Base-by-base conservation (phyloP, 30 jellyfish, hydroid and myxozoan species). In the Sanderia malayensis region DNA sequence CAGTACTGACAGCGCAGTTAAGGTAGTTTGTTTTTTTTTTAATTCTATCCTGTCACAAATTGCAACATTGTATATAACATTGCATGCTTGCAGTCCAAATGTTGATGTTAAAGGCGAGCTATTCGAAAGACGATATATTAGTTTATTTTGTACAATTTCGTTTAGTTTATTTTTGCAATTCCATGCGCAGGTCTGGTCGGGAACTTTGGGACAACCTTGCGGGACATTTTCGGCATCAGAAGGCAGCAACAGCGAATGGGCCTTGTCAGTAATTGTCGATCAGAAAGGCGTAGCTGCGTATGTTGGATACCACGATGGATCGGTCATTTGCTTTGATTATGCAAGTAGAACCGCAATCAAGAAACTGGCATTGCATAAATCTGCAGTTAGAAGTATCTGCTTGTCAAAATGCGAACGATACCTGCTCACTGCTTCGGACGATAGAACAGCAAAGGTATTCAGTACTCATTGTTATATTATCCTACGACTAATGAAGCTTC, bases 301-400 rank as follows among this genome's bases (percentile, higher is more conserved):
- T 72, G 86, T 83, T 52, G 97, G 95, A 29, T 83, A 82, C 83
- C 65, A 89, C 58, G 46, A 53, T 53, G 97, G 97, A 9, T 57
- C 46, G 6, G 86, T 89, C 25, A 60, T 22, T 18, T 25, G 74
- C 27, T 81, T 34, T 57, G 61, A 45, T 23, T 61, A 80, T 59
- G 19, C 58, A 29, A 58, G 72, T 58, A 83, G 84, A 13, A 60
- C 32, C 2, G 72, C 26, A 9, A 11, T 13, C 44, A 23, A 31
- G 74, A 28, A 58, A 31, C 32, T 23, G 41, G 21, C 63, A 20
- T 28, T 71, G 28, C 97, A 89, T 76, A 74, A 74, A 26, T 68
- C 97, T 17, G 37, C 94, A 1, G 74, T 89, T 11, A 68, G 94
- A 25, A 58, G 86, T 37, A 29, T 89, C 6, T 71, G 87, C 52